These are phyloP conservation scores for Esox lucius DNA, from an alignment of 2,797 vertebrate species.

Conservation along the genomic window DNA sequence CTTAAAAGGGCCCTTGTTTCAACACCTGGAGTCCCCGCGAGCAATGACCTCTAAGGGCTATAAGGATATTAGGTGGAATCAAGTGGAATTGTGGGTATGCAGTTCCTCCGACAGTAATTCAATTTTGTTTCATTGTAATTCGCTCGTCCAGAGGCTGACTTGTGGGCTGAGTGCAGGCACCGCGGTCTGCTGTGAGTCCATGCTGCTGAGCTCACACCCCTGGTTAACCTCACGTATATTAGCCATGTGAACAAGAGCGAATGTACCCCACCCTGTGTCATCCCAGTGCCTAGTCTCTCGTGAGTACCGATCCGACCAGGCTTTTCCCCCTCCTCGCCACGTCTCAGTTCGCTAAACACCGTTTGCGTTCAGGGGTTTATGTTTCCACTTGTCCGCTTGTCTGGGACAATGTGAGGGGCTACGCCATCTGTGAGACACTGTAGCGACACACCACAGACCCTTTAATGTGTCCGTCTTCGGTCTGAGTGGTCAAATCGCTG, in stretches of 20 bases:
- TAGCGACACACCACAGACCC: neutral
- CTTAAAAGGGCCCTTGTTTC: neutral
- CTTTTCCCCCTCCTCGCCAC: neutral
- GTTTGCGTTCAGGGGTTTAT: neutral
- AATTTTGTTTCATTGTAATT: constrained; percentile 39
- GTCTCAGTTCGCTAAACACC: too few relatives aligned
- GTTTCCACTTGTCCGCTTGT: neutral
- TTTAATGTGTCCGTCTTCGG: neutral
- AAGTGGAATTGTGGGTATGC: constrained; percentile 34
- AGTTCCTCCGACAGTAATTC: constrained; percentile 48
- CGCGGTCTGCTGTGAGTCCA: constrained; percentile 1
- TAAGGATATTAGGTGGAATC: neutral
- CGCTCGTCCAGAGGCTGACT: constrained; percentile 40
- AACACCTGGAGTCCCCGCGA: neutral
- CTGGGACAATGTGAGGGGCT: neutral
- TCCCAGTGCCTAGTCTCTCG: constrained; percentile 35
- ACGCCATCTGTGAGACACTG: neutral
- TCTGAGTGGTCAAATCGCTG: neutral
- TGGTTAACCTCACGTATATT: constrained; percentile 23
- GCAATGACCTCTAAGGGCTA: neutral
- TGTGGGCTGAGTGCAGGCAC: constrained; percentile 21
- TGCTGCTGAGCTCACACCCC: constrained; percentile 19
- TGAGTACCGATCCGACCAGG: constrained; percentile 17
- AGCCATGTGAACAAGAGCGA: constrained; percentile 25
- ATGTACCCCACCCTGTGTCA: constrained; percentile 21